Percentiles rank a stretch among this genome's conserved stretches.
Evolutionary conservation across 2,797 vertebrate genomes (phyloP).

Genomic region (Tympanoctomys barrerae): DNA sequence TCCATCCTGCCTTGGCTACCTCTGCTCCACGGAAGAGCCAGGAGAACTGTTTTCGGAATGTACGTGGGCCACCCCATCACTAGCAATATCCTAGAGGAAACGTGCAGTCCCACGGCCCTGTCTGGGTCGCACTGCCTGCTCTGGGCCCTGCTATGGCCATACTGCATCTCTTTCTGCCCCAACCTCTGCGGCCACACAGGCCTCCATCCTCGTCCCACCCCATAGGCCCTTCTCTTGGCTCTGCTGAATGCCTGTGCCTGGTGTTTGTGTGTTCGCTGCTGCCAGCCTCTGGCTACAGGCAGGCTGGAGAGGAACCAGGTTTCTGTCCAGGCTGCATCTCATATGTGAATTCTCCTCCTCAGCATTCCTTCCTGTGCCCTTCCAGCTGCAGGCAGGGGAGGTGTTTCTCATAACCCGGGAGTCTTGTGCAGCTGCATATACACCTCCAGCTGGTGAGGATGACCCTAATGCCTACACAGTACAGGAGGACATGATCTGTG

Average conservation of each 20-base stretch:
- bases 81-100: neutral
- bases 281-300: neutral
- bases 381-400: conserved; percentile 44
- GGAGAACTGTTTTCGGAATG: neutral
- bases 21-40: neutral
- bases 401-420: accelerated
- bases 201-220: too few relatives aligned
- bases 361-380: neutral
- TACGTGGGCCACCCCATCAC: neutral
- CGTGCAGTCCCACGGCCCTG: neutral
- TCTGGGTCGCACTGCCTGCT: neutral
- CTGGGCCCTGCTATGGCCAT: too few relatives aligned
- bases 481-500: conserved; percentile 10
- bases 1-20: neutral
- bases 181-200: neutral
- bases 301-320: neutral
- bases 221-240: neutral
- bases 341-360: neutral
- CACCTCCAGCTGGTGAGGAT: accelerated
- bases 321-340: neutral
- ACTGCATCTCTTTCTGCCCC: neutral
- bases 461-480: accelerated
- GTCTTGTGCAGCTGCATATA: neutral
- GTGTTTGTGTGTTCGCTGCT: neutral
- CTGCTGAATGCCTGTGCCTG: neutral